Evolutionary conservation across 2,797 vertebrate genomes (phyloP), one percentile per base, ranked within the genome.

Genomic region (Phalloptychus januarius): DNA sequence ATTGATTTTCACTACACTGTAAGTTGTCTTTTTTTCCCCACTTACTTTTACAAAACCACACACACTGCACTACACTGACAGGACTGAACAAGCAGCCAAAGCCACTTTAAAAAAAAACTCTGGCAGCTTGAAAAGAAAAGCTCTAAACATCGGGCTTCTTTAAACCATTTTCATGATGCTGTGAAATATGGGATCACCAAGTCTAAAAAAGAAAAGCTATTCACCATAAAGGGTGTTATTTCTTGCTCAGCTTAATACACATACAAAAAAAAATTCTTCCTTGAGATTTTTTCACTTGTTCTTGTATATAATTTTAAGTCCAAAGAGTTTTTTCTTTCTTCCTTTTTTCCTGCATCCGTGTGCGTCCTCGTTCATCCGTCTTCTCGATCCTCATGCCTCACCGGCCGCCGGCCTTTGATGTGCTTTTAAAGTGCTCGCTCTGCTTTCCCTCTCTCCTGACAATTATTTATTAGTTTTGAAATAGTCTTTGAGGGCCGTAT

Each of bases 401-500:
- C 89, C 84, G 85, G 86, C 74, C 56, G 63, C 42, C 1, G 85
- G 93, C 70, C 94, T 99, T 98, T 98, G 97, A 99, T 97, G 96
- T 97, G 95, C 95, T 94, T 91, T 95, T 95, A 95, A 94, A 95
- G 94, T 75, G 78, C 93, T 94, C 95, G 93, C 94, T 96, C 97
- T 97, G 97, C 96, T 96, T 96, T 95, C 93, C 92, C 94, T 97
- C 95, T 93, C 74, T 85, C 86, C 96, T 96, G 97, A 97, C 97
- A 96, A 96, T 94, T 98, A 97, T 99, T 98, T 98, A 98, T 97
- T 96, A 96, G 94, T 95, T 96, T 96, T 96, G 95, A 97, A 97
- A 97, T 95, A 95, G 94, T 95, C 96, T 95, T 95, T 93, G 95
- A 95, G 95, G 95, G 95, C 95, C 87, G 94, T 95, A 94, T 95